Conservation (phyloP, 1,140 invertebrate genomes). For the Coboldia fuscipes region DNA sequence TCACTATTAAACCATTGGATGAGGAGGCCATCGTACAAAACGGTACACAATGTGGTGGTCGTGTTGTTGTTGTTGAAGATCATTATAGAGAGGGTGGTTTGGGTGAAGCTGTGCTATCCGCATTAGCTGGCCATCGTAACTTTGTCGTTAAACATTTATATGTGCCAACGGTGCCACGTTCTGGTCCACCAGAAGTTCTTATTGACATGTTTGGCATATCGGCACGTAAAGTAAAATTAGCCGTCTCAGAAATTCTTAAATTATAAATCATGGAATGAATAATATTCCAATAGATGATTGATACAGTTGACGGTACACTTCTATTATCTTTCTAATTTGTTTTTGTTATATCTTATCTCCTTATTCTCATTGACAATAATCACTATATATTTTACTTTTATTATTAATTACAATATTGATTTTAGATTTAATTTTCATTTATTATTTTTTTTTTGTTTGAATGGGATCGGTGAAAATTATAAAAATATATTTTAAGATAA, state of each 20-base stretch:
- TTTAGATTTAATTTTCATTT: no score
- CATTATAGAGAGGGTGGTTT: constrained; percentile 77
- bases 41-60: constrained; percentile 58
- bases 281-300: no score
- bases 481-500: no score
- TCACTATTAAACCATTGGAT: constrained; percentile 93
- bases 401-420: no score
- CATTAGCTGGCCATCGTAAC: constrained; percentile 46
- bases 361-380: no score
- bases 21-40: constrained; percentile 48
- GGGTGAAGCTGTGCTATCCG: constrained; percentile 80
- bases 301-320: no score
- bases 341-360: no score
- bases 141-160: constrained; percentile 67
- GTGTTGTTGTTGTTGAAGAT: constrained; percentile 87
- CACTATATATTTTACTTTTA: no score
- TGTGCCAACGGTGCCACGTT: constrained; percentile 74
- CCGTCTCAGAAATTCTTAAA: constrained; percentile 39
- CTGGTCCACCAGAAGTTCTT: constrained; percentile 66
- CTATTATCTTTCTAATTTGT: no score
- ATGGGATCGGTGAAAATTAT: no score
- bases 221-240: constrained; percentile 51
- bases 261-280: constrained; percentile 20
- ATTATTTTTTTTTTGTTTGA: no score
- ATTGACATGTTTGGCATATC: constrained; percentile 80